These are phyloP conservation scores for Sebastes nivosus DNA, from an alignment of 2,797 vertebrate genomes.

Conservation along the genomic window DNA sequence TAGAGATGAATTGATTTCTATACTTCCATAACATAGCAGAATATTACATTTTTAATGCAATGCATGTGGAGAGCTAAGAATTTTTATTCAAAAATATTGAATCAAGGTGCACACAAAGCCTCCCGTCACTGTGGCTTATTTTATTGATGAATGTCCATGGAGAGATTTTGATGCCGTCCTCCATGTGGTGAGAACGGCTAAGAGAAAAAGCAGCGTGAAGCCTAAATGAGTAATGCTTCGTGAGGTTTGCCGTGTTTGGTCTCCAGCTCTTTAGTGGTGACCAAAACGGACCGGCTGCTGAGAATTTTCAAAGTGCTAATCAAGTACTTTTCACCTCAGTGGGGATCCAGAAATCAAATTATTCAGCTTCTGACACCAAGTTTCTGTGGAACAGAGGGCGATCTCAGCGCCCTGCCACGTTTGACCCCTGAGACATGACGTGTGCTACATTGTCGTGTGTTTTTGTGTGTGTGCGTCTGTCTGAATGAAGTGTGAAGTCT, in stretches of 20 bases:
- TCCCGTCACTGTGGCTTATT: background rate
- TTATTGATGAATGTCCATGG: background rate
- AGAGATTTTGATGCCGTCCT: slow-evolving; percentile 23
- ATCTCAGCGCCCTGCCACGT: slow-evolving; percentile 24
- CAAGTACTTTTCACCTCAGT: slow-evolving; percentile 75
- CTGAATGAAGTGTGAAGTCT: slow-evolving; percentile 43
- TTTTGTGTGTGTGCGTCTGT: slow-evolving; percentile 23
- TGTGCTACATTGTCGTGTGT: background rate
- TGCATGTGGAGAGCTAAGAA: background rate
- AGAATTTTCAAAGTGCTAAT: slow-evolving; percentile 74
- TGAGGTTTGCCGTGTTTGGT: slow-evolving; percentile 56
- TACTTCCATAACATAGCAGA: background rate
- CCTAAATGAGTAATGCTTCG: slow-evolving; percentile 53
- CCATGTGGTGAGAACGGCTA: slow-evolving; percentile 10
- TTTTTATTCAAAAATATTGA: background rate
- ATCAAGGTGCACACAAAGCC: background rate
- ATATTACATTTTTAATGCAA: background rate
- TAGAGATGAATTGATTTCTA: background rate
- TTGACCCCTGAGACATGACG: slow-evolving; percentile 34
- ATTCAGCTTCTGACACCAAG: slow-evolving; percentile 49
- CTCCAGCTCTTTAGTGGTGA: slow-evolving; percentile 33
- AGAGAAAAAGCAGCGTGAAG: slow-evolving; percentile 46
- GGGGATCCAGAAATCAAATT: slow-evolving; percentile 55
- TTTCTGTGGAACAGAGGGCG: slow-evolving; percentile 14
- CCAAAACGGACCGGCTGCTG: slow-evolving; percentile 50